Base-by-base conservation (phyloP, 2,113 vertebrate genomes). In the Myodes glareolus region DNA sequence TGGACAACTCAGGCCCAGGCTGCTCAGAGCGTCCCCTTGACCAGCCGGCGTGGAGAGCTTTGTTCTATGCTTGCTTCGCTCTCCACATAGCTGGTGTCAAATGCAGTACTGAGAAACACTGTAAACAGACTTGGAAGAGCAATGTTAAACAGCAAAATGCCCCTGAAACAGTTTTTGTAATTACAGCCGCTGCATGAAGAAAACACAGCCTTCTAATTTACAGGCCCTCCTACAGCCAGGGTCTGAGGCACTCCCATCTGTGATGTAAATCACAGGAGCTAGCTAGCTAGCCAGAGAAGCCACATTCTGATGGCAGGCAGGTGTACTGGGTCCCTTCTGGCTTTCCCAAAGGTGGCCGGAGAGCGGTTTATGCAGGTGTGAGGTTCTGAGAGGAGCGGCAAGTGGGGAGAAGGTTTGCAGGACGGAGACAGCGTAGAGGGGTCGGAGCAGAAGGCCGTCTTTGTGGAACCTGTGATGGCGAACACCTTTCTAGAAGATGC, bases 81-180 rank as follows among this genome's bases (percentile, higher is more conserved):
- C 25, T 72, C n/a, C 3, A 3, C 78, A n/a, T 73, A 47, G 76
- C 36, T 47, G 76, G 58, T 61, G 17, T 16, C 95, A 61, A 95
- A 88, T 82, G 72, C 63, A 1, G 0, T 84, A 31, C 94, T 94
- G 73, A 92, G 70, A 95, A 92, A 82, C 63, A 63, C 58, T 11
- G 42, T 96, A 94, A 93, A 94, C 52, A 94, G 82, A 82, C 70
- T 90, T 82, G 67, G 84, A 95, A 97, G 92, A 97, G 47, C 92
- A 92, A 96, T 87, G 94, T 93, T 87, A 97, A 94, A 76, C 58
- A 91, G 58, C 50, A 73, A 96, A 97, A 95, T 87, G 61, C 55
- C 85, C 77, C 92, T 88, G 77, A 97, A 97, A 97, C 77, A 78
- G 94, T 89, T 96, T 96, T 94, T 88, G 92, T 97, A 95, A 96